These are phyloP conservation scores for Monopis laevigella DNA, from an alignment of 2,888 invertebrate genomes.

Conservation along the genomic window DNA sequence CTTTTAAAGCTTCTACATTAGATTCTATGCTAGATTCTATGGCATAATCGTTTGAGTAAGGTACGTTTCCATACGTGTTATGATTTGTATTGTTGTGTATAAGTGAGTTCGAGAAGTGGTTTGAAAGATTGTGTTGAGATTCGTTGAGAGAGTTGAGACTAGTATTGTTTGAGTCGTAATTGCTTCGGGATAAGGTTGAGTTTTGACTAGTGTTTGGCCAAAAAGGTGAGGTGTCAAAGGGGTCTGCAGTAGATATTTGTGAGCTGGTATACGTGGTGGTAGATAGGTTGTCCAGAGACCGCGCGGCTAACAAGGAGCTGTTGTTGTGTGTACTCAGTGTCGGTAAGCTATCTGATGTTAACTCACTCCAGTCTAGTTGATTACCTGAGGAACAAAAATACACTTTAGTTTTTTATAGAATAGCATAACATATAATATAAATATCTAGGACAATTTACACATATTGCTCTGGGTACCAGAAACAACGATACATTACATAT, in stretches of 20 bases:
- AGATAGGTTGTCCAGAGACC: conserved; percentile 47
- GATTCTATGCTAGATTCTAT: conserved; percentile 18
- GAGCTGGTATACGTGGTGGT: conserved; percentile 20
- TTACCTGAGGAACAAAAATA: too few species aligned
- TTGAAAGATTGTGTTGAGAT: conserved; percentile 45
- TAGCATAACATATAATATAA: too few species aligned
- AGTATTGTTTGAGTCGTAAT: conserved; percentile 26
- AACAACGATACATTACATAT: too few species aligned
- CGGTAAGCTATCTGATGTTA: conserved; percentile 49
- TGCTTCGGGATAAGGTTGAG: conserved; percentile 21
- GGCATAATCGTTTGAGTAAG: conserved; percentile 27
- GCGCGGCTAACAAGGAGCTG: conserved; percentile 43
- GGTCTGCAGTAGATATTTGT: conserved; percentile 29
- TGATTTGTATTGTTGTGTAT: conserved; percentile 8
- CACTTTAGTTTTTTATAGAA: too few species aligned
- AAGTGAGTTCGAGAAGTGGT: conserved; percentile 8
- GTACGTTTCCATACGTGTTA: conserved; percentile 16
- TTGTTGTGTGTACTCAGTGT: conserved; percentile 28
- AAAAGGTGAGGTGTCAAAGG: conserved; percentile 45
- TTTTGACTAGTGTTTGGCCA: conserved; percentile 45
- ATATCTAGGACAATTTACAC: too few species aligned
- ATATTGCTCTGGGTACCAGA: too few species aligned
- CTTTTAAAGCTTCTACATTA: conserved; percentile 28
- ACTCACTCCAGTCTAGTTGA: conserved; percentile 46
- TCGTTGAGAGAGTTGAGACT: conserved; percentile 26